phyloP scores from a whole-genome alignment of 2,888 invertebrate species.

The Acanthococcus lagerstroemiae region DNA sequence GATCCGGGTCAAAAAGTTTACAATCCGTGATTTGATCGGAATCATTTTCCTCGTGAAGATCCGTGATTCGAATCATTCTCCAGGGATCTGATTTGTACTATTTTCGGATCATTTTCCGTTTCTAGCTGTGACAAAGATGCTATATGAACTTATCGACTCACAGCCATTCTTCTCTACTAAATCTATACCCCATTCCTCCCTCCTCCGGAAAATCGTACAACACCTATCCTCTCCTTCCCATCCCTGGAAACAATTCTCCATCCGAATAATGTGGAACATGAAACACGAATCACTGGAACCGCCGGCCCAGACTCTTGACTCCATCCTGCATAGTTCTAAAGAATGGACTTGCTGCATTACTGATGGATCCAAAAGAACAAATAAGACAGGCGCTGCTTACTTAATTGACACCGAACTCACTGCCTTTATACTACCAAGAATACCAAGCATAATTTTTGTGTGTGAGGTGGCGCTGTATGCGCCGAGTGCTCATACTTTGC shows the following conservation, averaged over 20 bases:
- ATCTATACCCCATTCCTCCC: neutral
- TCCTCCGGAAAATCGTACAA: neutral
- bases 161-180: neutral
- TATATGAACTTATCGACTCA: no score
- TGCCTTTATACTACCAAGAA: neutral
- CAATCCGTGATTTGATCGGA: no score
- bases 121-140: no score
- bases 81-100: no score
- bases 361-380: neutral
- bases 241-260: neutral
- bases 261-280: neutral
- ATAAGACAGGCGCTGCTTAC: neutral
- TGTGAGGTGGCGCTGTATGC: no score
- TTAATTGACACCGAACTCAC: neutral
- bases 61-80: no score
- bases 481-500: no score
- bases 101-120: no score
- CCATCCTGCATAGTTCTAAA: neutral
- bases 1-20: no score
- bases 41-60: no score
- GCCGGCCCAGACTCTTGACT: neutral
- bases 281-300: neutral
- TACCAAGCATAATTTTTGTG: neutral
- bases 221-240: neutral
- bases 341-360: neutral